A percentile compares a stretch with the other conserved stretches of the same genome.
phyloP scores from a whole-genome alignment of 2,113 vertebrate genomes.

The Myiopsitta monachus region DNA sequence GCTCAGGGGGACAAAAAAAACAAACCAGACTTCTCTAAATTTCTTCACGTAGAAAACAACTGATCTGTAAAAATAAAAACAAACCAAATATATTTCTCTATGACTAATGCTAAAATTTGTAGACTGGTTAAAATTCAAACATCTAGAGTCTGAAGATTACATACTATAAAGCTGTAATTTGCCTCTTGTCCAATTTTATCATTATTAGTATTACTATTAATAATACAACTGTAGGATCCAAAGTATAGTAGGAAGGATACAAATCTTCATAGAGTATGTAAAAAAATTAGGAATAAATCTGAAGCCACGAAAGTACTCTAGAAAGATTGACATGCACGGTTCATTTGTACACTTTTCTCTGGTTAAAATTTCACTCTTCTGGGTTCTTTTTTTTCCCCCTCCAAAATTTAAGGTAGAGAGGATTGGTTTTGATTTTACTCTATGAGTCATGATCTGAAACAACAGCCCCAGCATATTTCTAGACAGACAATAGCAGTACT shows the following conservation, averaged over 20 bases:
- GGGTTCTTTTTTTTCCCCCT: neutral
- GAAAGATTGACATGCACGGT: neutral
- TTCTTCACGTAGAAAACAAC: neutral
- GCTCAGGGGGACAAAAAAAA: accelerated
- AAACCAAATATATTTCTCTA: neutral
- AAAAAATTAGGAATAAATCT: neutral
- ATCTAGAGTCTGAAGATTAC: neutral
- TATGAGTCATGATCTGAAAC: neutral
- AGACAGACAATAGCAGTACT: neutral
- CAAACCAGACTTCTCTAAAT: neutral
- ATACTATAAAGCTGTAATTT: neutral
- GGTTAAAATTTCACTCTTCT: neutral
- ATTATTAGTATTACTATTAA: neutral
- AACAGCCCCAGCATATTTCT: neutral
- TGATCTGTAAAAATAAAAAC: neutral
- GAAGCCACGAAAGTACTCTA: neutral
- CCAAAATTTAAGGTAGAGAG: neutral
- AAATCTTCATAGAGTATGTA: neutral
- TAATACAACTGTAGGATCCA: neutral
- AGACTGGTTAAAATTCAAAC: neutral
- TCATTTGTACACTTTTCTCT: neutral
- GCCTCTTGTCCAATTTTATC: neutral
- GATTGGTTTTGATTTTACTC: neutral
- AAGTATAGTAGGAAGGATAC: neutral
- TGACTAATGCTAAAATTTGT: neutral